Evolutionary conservation across 1,140 invertebrate species (phyloP), one percentile per base, ranked within the genome.

Genomic region (Caenorhabditis briggsae): DNA sequence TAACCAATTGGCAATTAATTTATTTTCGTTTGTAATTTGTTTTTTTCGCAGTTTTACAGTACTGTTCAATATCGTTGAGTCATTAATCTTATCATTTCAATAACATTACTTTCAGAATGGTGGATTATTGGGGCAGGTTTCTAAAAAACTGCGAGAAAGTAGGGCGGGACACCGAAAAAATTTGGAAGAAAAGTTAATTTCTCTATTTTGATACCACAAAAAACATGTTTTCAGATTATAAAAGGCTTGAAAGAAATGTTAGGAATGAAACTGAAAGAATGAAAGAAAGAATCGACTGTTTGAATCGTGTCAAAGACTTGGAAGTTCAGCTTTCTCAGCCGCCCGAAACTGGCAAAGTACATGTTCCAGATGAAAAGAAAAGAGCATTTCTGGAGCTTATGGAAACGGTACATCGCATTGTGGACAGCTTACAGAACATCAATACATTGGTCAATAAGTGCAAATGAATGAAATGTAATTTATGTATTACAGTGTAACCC

Each of bases 171-270:
- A 2, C 59, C 9, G 25, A 61, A 25, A 23, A 33, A 2, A 61
- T 61, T 61, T 25, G 12, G 0, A 61, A 33, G 25, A 25, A 61
- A 8, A 61, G 59, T 61, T 12, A 23, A 11, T 61, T 61, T 3
- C 33, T 33, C 33, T 33, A 33, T 33, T 61, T 18, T 20, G 20
- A 25, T 20, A 11, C 5, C 16, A 58, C 6, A 14, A n/a, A 11
- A 33, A 61, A 61, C 18, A 58, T 58, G 56, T n/a, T 58, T 58
- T 58, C 18, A 58, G 56, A 58, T n/a, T 58, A 58, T n/a, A n/a
- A 58, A 58, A 58, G 16, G n/a, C 2, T 58, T 20, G 56, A 2
- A n/a, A n/a, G n/a, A n/a, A 58, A 58, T 20, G 11, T 58, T 0
- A 3, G n/a, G 5, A n/a, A 18, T n/a, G 56, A 58, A n/a, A 20